Base-by-base conservation (phyloP, 1,140 invertebrate genomes). In the Bombus vancouverensis region DNA sequence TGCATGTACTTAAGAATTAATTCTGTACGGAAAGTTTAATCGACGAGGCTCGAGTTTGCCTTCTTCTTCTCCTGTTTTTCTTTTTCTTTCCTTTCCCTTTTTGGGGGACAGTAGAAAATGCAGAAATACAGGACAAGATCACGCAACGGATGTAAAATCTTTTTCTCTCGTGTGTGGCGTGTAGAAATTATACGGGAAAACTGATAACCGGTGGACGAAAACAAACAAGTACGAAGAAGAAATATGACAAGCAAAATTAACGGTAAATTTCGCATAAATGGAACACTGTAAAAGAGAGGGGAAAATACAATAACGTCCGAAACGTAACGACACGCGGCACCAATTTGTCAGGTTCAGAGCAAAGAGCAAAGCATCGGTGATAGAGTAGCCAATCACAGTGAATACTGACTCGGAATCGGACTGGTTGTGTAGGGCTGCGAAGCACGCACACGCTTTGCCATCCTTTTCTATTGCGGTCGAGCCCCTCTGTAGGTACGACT, bases 401-500 rank as follows among this genome's bases (percentile, higher is more conserved):
- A 59, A 78, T 85, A 86, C 89, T 90, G 89, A 90, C 86, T 84
- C 65, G 62, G 68, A 82, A 75, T 75, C 84, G 66, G 68, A 81
- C 81, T 83, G 79, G 82, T 65, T 66, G 78, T 39, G 62, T 80
- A 75, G 62, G 59, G 62, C 59, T 57, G 53, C 57, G 72, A 84
- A 65, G 47, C 78, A 74, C 83, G 83, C 83, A 81, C 78, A 74
- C 83, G 78, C 34, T 81, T 74, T 37, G 68, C 44, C 78, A 74
- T 85, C 83, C 83, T 85, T 66, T 66, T 81, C 71, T 81, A 71
- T 66, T 66, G 53, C 68, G 68, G 53, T 32, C 53, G 83, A 47
- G 83, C 66, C 76, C 65, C 66, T 65, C 66, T 68, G 66, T 83
- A 83, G 73, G 80, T 86, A 84, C 85, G 74, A 75, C 83, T 85